phyloP scores from a whole-genome alignment of 2,888 invertebrate species.

The Agrochola lota region DNA sequence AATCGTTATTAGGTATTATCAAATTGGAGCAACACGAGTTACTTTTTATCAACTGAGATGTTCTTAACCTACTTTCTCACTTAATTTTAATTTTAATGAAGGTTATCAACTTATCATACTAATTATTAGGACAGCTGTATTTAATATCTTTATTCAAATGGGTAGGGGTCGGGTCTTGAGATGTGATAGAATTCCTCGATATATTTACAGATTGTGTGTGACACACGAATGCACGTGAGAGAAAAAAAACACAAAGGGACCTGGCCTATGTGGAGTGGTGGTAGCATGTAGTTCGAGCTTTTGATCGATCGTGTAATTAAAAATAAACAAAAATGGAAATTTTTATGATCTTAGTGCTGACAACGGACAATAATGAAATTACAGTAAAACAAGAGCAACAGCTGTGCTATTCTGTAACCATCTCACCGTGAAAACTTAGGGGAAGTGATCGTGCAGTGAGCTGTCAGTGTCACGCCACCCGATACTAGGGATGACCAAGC shows the following conservation, averaged over 20 bases:
- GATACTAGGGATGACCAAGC: too few species aligned
- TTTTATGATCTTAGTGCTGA: background rate
- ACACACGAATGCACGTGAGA: background rate
- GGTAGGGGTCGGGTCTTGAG: background rate
- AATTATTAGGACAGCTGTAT: too few species aligned
- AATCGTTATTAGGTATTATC: background rate
- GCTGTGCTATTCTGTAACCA: too few species aligned
- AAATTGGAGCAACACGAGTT: slow-evolving; percentile 17
- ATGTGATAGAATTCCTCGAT: background rate
- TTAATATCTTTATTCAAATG: background rate
- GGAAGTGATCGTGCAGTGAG: too few species aligned
- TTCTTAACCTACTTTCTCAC: slow-evolving; percentile 23
- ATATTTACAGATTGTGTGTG: background rate
- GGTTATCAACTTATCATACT: background rate
- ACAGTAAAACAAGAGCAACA: background rate
- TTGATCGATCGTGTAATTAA: background rate
- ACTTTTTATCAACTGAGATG: slow-evolving; percentile 7
- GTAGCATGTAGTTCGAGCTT: background rate
- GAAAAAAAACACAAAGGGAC: background rate
- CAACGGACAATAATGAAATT: background rate
- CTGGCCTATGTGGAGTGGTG: background rate
- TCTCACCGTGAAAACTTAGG: too few species aligned
- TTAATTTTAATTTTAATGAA: slow-evolving; percentile 13
- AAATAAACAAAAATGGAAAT: background rate
- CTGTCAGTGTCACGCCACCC: too few species aligned